A percentile compares a stretch with the other conserved stretches of the same genome.
These are phyloP conservation scores for Synergus gifuensis DNA, from an alignment of 2,888 invertebrate genomes.

Conservation along the genomic window DNA sequence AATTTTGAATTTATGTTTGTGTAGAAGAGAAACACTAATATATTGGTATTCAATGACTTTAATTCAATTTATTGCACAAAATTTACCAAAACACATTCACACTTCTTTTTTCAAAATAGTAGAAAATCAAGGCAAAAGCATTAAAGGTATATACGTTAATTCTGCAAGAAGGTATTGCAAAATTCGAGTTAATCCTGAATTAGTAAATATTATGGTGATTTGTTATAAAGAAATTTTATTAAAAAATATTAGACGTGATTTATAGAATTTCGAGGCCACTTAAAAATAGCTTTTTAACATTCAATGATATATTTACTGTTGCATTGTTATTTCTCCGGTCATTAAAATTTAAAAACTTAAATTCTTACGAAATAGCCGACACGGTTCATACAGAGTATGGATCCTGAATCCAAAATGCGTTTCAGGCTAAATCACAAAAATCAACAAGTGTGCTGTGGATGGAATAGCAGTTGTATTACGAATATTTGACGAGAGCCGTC, in stretches of 20 bases:
- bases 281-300: neutral
- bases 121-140: neutral
- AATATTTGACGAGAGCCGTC: constrained; percentile 67
- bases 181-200: neutral
- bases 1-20: too few species aligned
- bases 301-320: constrained; percentile 10
- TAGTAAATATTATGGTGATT: too few species aligned
- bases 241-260: neutral
- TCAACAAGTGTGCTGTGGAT: constrained; percentile 63
- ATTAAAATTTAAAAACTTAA: constrained; percentile 12
- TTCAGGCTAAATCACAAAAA: constrained; percentile 68
- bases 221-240: too few species aligned
- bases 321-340: constrained; percentile 12
- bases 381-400: neutral
- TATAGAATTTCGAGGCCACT: neutral
- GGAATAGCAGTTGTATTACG: constrained; percentile 55
- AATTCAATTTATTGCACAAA: neutral
- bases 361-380: constrained; percentile 19
- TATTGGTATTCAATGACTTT: too few species aligned
- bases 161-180: neutral
- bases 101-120: neutral
- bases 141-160: neutral
- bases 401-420: constrained; percentile 39
- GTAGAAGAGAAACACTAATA: too few species aligned
- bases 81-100: neutral